These are phyloP conservation scores for Drosophila setosimentum DNA, from an alignment of 2,888 invertebrate genomes.

Conservation along the genomic window DNA sequence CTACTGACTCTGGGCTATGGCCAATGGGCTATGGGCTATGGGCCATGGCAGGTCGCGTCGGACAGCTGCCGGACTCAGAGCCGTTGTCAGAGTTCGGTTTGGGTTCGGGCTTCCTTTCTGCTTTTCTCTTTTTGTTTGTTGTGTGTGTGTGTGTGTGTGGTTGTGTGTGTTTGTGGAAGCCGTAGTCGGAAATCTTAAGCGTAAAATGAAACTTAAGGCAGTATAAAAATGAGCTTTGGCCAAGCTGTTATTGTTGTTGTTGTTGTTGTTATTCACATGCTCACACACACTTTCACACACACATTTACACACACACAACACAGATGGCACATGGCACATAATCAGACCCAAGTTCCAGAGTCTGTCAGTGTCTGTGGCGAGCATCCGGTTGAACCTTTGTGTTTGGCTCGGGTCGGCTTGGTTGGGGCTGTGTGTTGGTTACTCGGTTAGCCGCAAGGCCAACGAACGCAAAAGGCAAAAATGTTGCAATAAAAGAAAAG, in stretches of 20 bases:
- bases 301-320: constrained; percentile 3
- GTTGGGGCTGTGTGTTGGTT: constrained; percentile 27
- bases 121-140: neutral
- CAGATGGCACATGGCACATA: constrained; percentile 42
- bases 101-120: constrained; percentile 1
- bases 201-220: constrained; percentile 50
- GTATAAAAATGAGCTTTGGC: constrained; percentile 53
- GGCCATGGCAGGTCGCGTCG: constrained; percentile 9
- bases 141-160: neutral
- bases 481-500: constrained; percentile 77
- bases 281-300: constrained; percentile 5
- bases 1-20: constrained; percentile 1
- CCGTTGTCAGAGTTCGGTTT: constrained; percentile 10
- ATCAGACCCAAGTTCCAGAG: constrained; percentile 54
- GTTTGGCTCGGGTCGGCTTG: constrained; percentile 1
- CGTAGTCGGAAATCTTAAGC: constrained; percentile 44
- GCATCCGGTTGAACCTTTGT: constrained; percentile 38
- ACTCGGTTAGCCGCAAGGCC: constrained; percentile 60
- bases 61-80: constrained; percentile 24
- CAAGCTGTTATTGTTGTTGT: constrained; percentile 16
- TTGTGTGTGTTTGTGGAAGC: neutral
- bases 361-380: constrained; percentile 33
- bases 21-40: constrained; percentile 1
- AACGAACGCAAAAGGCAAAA: constrained; percentile 61
- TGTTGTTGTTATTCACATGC: constrained; percentile 28